Base-by-base conservation (phyloP, 1,140 invertebrate species). In the Eulimnadia texana region DNA sequence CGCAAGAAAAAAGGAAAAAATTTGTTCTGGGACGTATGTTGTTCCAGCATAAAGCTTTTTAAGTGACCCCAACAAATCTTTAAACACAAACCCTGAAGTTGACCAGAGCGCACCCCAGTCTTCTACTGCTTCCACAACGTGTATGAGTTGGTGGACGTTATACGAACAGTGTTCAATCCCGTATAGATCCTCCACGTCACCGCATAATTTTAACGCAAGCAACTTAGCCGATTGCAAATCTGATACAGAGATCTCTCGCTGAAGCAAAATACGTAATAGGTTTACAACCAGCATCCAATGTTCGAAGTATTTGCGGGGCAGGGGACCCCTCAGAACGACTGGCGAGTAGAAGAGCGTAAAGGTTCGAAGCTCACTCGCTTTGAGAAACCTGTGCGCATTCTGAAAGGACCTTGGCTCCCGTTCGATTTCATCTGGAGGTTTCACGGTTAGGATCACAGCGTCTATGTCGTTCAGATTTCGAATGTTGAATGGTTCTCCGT, bases 281-380 rank as follows among this genome's bases (percentile, higher is more conserved):
- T 60, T 60, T 11, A 58, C 57, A 3, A 58, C 10, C 3, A 58
- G 47, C 57, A 58, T 42, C 27, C 57, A 58, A 47, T 60, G 58
- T 22, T 50, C n/a, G 42, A 50, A 60, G 50, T 60, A 50, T n/a
- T 22, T 20, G 19, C 16, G 23, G 28, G 42, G 33, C 11, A 60
- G 50, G n/a, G 50, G 25, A 50, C 27, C 28, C 10, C n/a, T 20
- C 24, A 60, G 42, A 52, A 47, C 58, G 9, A 60, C 20, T 55
- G 58, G 58, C 11, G 58, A 60, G 42, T 60, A 60, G 27, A 50
- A 60, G 25, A 60, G 42, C 33, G 27, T 10, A 24, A 60, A 60
- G n/a, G n/a, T 60, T 9, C 58, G 19, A 10, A 50, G 50, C 49
- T 60, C 58, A 60, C 58, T 60, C 9, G 58, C 58, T 50, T 60